Base-by-base conservation (phyloP, 2,797 vertebrate genomes). In the Sebastes oblongus region DNA sequence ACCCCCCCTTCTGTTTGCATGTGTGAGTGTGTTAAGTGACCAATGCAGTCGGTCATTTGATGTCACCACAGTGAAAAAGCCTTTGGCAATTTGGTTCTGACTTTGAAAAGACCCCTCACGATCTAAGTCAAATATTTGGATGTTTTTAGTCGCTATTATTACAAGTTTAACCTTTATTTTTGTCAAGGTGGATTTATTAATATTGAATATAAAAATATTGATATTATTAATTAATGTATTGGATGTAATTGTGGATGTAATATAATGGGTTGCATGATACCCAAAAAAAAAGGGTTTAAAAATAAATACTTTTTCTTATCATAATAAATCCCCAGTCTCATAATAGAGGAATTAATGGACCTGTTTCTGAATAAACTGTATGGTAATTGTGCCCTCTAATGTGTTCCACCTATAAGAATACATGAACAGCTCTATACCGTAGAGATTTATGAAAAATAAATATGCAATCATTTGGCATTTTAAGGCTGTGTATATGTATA, bases 41-140 rank as follows among this genome's bases (percentile, higher is more conserved):
- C 32, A 24, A 64, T 67, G 69, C 77, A 79, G 69, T 70, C 74
- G 85, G 79, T 82, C 82, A 80, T 61, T 66, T 83, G 66, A 88
- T 78, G 84, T 88, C 89, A 89, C 84, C 36, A 60, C 8, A 9
- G 66, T 55, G 82, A 84, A 80, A 75, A 77, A 71, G 87, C 90
- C 85, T 62, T 67, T 65, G 69, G 90, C 77, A 64, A 66, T 50
- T 54, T 29, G 58, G 67, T 34, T 13, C 67, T 88, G 90, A 91
- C 88, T 89, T 92, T 91, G 86, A 90, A 85, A 86, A 77, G 75
- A 83, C 66, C 81, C 77, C 14, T 78, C 50, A 0, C 39, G 25
- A 50, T 82, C 75, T 64, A 75, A 86, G 71, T 84, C 81, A 79
- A 81, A 82, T 58, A 79, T 81, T 60, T 56, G 58, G 30, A 39